A percentile compares a stretch with the other conserved stretches of the same genome.
Evolutionary conservation across 2,797 vertebrate species (phyloP).

Genomic region (Fundulus diaphanus): DNA sequence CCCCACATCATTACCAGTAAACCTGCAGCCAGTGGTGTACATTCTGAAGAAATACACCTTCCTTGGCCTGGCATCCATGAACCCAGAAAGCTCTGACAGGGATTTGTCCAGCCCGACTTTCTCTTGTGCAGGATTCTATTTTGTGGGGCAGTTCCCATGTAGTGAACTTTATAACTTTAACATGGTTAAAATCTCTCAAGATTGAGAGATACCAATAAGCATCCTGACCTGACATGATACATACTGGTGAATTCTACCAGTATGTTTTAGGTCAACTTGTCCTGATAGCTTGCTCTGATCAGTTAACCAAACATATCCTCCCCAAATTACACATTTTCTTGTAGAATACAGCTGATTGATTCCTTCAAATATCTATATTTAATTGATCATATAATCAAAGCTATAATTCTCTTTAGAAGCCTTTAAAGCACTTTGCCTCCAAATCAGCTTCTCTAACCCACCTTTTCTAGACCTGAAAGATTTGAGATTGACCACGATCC

Average conservation of each 20-base stretch:
- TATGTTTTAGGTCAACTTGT: not conserved
- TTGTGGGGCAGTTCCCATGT: too few species aligned
- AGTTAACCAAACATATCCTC: not conserved
- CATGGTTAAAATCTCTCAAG: too few species aligned
- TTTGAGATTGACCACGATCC: not conserved
- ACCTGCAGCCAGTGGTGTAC: not conserved
- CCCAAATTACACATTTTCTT: not conserved
- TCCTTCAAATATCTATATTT: not conserved
- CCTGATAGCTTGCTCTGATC: too few species aligned
- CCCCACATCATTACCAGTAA: not conserved
- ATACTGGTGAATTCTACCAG: not conserved
- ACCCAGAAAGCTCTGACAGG: not conserved
- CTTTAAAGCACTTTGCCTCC: too few species aligned
- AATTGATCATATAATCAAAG: not conserved
- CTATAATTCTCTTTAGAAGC: not conserved
- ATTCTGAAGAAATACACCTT: not conserved
- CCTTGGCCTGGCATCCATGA: not conserved
- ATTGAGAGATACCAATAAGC: too few species aligned
- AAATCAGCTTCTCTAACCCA: not conserved
- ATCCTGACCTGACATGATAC: too few species aligned
- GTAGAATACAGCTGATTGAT: not conserved
- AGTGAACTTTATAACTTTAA: too few species aligned
- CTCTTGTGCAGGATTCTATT: not conserved
- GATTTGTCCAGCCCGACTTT: not conserved
- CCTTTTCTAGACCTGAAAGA: not conserved